phyloP scores from a whole-genome alignment of 2,113 vertebrate species.

The Chionodraco myersi region DNA sequence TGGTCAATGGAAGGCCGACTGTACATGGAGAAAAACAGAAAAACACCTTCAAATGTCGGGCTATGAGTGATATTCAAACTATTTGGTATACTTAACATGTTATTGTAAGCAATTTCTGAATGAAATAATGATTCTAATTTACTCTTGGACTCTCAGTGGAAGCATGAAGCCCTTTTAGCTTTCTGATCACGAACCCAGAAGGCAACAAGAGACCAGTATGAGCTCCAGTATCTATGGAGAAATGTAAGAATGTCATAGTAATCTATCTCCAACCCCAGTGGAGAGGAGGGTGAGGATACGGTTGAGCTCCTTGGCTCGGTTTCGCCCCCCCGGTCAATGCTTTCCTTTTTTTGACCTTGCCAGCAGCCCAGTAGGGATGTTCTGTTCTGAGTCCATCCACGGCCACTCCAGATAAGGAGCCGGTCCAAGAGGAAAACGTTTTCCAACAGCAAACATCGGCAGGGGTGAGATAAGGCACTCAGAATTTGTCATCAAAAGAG shows the following conservation, averaged over 20 bases:
- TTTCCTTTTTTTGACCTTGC: constrained; percentile 48
- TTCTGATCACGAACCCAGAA: constrained; percentile 24
- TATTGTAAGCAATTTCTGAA: background rate
- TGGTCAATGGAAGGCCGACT: background rate
- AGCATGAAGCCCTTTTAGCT: constrained; percentile 16
- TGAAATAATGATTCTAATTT: constrained; percentile 1
- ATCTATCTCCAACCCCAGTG: constrained; percentile 33
- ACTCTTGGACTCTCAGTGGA: background rate
- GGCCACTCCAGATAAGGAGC: constrained; percentile 41
- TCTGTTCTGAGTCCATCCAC: constrained; percentile 36
- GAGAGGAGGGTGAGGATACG: constrained; percentile 35
- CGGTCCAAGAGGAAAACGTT: constrained; percentile 6
- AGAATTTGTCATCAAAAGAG: constrained; percentile 27
- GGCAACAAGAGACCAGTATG: constrained; percentile 15
- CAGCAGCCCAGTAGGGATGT: constrained; percentile 43
- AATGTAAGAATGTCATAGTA: constrained; percentile 49
- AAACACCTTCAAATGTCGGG: background rate
- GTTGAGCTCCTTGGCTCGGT: constrained; percentile 44
- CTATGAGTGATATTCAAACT: background rate
- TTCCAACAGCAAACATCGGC: constrained; percentile 29
- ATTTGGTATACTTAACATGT: background rate
- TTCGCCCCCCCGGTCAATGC: constrained; percentile 13
- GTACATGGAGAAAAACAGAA: constrained; percentile 5
- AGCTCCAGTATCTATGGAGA: constrained; percentile 41
- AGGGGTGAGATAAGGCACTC: constrained; percentile 46